Evolutionary conservation across 2,113 vertebrate species (phyloP).

Genomic region (Chelonoidis abingdonii): DNA sequence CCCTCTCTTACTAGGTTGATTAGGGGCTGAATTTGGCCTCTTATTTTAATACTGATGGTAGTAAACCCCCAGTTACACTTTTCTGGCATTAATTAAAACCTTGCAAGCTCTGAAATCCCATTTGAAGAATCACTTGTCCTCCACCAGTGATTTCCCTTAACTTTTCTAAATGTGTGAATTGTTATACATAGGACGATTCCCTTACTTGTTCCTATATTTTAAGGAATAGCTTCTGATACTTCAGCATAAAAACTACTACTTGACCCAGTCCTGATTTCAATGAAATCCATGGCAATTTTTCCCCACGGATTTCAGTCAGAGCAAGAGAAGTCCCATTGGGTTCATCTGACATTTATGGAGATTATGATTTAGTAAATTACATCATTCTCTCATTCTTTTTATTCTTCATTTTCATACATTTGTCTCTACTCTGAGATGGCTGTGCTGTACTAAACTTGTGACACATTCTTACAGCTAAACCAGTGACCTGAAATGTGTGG

Average conservation of each 20-base stretch:
- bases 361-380: not conserved
- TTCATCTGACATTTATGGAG: not conserved
- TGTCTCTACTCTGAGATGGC: not conserved
- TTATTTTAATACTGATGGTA: not conserved
- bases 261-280: not conserved
- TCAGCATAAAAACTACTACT: not conserved
- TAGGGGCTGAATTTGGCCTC: not conserved
- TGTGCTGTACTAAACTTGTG: not conserved
- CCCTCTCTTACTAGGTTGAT: not conserved
- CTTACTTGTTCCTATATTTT: not conserved
- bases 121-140: not conserved
- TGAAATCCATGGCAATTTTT: not conserved
- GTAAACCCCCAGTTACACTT: not conserved
- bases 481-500: not conserved
- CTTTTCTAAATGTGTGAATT: not conserved
- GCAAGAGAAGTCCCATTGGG: not conserved
- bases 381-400: accelerated
- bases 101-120: not conserved
- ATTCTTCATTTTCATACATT: not conserved
- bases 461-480: not conserved
- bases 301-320: not conserved
- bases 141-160: not conserved
- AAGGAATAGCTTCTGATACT: not conserved
- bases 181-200: not conserved
- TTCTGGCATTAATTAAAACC: not conserved